phyloP scores from a whole-genome alignment of 2,888 invertebrate species.

The Lamellibrachia columna region DNA sequence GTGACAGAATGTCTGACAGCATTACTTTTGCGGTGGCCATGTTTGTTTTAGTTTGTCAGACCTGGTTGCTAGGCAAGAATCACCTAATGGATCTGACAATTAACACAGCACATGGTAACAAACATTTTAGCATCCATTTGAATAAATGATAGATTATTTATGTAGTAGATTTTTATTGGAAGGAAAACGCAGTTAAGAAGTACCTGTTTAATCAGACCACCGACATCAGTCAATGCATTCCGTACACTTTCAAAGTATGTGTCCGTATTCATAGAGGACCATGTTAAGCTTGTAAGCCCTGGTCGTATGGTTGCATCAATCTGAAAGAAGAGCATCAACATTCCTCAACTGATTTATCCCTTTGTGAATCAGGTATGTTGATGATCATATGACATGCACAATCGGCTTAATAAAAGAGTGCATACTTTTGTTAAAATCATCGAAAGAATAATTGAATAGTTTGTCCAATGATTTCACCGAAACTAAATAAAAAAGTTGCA shows the following conservation, averaged over 20 bases:
- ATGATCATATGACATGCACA: no score
- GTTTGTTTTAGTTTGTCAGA: no score
- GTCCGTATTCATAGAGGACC: conserved; percentile 82
- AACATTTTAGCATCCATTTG: background rate
- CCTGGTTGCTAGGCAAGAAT: no score
- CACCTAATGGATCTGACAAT: background rate
- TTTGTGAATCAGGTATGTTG: no score
- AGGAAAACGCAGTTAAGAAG: background rate
- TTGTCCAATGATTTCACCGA: no score
- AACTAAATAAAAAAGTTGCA: no score
- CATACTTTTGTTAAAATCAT: no score
- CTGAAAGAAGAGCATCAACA: conserved; percentile 34
- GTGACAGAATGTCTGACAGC: no score
- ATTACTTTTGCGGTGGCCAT: no score
- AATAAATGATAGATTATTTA: background rate
- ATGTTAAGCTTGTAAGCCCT: conserved; percentile 80
- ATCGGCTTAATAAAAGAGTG: no score
- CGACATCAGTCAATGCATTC: conserved; percentile 72
- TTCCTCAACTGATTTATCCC: no score
- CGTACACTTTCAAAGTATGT: conserved; percentile 73
- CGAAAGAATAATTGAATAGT: no score
- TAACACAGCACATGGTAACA: background rate
- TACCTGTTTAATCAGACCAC: conserved; percentile 65
- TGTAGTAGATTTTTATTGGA: background rate
- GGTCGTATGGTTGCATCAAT: conserved; percentile 77